phyloP scores from a whole-genome alignment of 2,113 vertebrate species.

The Neodontobutis hainanensis region DNA sequence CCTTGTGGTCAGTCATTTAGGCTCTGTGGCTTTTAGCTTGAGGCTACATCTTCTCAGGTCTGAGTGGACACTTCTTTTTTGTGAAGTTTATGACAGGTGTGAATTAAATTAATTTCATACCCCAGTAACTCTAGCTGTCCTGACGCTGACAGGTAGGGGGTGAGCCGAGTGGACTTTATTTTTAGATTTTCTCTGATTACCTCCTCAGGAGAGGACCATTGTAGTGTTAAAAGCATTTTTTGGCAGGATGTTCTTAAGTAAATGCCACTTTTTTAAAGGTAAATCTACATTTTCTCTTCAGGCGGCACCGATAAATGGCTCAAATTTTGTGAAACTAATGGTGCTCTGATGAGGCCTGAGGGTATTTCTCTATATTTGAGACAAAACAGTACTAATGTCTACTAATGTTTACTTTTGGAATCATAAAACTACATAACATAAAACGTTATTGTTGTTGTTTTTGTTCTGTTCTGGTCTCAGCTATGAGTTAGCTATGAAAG shows the following conservation, averaged over 20 bases:
- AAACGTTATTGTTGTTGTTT: no score
- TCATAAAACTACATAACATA: no score
- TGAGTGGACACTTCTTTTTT: constrained; percentile 43
- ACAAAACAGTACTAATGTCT: no score
- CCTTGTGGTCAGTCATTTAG: constrained; percentile 51
- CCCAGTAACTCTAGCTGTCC: constrained; percentile 41
- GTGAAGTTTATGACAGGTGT: constrained; percentile 64
- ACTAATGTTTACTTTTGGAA: no score
- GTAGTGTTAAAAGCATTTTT: constrained; percentile 12
- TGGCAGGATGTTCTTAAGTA: constrained; percentile 7
- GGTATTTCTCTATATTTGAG: background rate
- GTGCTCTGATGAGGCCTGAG: constrained; percentile 32
- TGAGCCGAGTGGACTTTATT: background rate
- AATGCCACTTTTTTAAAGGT: constrained; percentile 26
- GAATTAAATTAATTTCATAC: constrained; percentile 69
- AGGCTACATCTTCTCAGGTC: constrained; percentile 47
- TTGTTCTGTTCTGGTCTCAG: no score
- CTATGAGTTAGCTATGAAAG: no score
- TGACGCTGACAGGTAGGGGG: constrained; percentile 44
- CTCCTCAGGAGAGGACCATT: constrained; percentile 14
- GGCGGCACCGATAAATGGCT: constrained; percentile 5
- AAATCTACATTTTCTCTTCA: constrained; percentile 39
- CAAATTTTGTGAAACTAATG: constrained; percentile 26
- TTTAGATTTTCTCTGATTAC: constrained; percentile 31
- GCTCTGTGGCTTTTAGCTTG: constrained; percentile 40